Base-by-base conservation (phyloP, 2,113 vertebrate genomes). In the Neogale vison region DNA sequence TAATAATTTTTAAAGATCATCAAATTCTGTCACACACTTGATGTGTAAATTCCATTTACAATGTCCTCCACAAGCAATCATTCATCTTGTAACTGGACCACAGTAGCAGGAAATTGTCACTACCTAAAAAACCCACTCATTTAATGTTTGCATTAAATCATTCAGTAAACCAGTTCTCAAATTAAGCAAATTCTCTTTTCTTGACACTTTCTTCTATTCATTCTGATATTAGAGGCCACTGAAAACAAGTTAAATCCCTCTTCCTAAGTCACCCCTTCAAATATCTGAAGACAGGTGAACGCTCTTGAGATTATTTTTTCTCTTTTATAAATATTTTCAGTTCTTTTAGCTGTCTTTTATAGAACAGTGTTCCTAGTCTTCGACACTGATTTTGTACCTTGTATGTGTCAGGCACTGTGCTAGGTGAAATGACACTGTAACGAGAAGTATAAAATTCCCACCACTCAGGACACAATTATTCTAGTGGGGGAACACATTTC, bases 151-250 rank as follows among this genome's bases (percentile, higher is more conserved):
- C 34, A 76, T 3, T 74, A 50, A 76, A 86, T 47, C 20, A 76
- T 26, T 86, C 80, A 20, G 7, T 55, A 67, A 93, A 61, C 24
- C 8, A n/a, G 90, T 84, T 69, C 7, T 85, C 42, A 69, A 34
- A 69, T 80, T 94, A 88, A 81, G 71, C 26, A 79, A 85, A 90
- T 50, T 95, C 36, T 81, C 59, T 90, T 67, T 77, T 55, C 36
- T 47, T 84, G 63, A 93, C 14, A 15, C 2, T 88, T 47, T 12
- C 5, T 72, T 45, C 17, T 81, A 39, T 55, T 86, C 31, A 63
- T 89, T 45, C 42, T 71, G 63, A 9, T 72, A 20, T 45, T 88
- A 45, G 10, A 45, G 9, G 9, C 11, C 23, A 77, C 31, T 63
- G 47, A 59, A 36, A 88, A 71, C 7, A 61, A 76, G 65, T 82